phyloP scores from a whole-genome alignment of 2,113 vertebrate species.

The Larimichthys crocea region DNA sequence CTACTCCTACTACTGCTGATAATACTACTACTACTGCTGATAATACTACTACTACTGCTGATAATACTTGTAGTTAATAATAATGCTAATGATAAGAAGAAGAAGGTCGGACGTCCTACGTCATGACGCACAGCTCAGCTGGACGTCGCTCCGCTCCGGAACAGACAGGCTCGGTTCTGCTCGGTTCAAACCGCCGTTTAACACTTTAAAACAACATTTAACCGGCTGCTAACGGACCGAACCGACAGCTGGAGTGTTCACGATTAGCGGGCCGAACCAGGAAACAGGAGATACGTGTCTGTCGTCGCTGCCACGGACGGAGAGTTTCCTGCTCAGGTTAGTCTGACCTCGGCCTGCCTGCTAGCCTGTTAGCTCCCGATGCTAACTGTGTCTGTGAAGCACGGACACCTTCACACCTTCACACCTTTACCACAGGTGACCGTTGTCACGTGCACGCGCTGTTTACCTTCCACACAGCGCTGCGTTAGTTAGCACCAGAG shows the following conservation, averaged over 20 bases:
- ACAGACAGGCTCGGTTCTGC: background rate
- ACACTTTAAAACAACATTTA: background rate
- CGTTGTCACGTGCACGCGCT: background rate
- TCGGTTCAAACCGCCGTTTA: background rate
- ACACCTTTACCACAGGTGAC: too few species aligned
- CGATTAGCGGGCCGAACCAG: background rate
- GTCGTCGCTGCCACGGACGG: background rate
- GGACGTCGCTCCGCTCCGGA: slow-evolving; percentile 26
- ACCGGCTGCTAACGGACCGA: accelerated
- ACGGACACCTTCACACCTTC: too few species aligned
- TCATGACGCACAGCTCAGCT: slow-evolving; percentile 56
- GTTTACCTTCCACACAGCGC: background rate
- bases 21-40: too few species aligned
- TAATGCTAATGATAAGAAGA: too few species aligned
- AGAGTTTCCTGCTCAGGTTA: slow-evolving; percentile 47
- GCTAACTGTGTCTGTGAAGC: background rate
- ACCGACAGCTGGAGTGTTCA: accelerated
- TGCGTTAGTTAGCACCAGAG: background rate
- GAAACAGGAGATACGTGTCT: background rate
- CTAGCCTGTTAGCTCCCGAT: background rate
- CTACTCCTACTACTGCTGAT: too few species aligned
- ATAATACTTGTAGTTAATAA: too few species aligned
- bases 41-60: too few species aligned
- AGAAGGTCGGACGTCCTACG: too few species aligned
- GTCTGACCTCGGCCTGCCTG: slow-evolving; percentile 41